Conservation (phyloP, 2,888 invertebrate genomes). For the Caenorhabditis sp. region DNA sequence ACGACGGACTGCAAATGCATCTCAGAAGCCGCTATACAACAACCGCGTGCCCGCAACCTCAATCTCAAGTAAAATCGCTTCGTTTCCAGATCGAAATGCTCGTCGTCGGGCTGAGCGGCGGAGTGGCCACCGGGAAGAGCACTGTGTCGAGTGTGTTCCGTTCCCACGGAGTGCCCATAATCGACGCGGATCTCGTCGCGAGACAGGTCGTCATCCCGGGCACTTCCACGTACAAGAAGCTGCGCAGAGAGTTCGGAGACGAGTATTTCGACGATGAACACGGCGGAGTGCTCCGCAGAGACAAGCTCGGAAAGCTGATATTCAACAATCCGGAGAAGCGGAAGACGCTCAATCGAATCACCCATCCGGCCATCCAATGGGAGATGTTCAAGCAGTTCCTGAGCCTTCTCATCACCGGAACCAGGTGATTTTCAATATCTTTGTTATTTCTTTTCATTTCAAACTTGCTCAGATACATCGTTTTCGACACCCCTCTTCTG, state of each 20-base stretch:
- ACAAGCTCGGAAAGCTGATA: constrained; percentile 71
- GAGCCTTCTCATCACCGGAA: constrained; percentile 61
- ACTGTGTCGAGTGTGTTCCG: constrained; percentile 66
- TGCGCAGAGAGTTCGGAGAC: constrained; percentile 72
- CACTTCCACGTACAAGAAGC: constrained; percentile 62
- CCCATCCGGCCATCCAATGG: constrained; percentile 72
- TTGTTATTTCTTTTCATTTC: background rate
- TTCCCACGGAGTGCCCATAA: constrained; percentile 67
- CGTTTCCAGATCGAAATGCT: constrained; percentile 63
- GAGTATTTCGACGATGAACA: constrained; percentile 75
- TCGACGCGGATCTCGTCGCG: constrained; percentile 76
- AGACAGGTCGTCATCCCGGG: constrained; percentile 77
- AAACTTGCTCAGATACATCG: constrained; percentile 58
- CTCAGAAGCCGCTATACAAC: too few species aligned
- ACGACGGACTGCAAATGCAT: constrained; percentile 20
- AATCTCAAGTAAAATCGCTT: too few species aligned
- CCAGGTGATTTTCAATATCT: constrained; percentile 17
- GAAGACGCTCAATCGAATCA: constrained; percentile 71
- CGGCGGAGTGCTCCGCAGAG: constrained; percentile 69
- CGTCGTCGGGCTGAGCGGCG: constrained; percentile 75
- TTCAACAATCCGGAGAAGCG: constrained; percentile 74
- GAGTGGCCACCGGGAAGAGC: constrained; percentile 75
- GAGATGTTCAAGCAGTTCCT: constrained; percentile 70
- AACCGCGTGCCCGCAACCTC: background rate
- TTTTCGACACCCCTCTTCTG: constrained; percentile 75